Base-by-base conservation (phyloP, 2,888 invertebrate genomes). In the Sarcophaga subvicina region DNA sequence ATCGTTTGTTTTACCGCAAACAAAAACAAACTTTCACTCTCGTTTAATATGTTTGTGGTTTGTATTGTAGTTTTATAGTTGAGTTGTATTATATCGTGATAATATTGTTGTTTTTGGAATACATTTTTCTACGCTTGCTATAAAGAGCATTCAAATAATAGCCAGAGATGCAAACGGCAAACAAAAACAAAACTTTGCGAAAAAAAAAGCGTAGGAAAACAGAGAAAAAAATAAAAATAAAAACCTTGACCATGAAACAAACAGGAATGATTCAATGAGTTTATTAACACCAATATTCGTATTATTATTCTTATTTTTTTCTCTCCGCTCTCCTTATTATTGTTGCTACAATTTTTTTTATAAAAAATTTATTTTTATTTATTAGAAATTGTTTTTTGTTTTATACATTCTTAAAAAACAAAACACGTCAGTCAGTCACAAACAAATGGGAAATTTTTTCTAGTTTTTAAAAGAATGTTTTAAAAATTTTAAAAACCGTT, bases 171-270 rank as follows among this genome's bases (percentile, higher is more conserved):
- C 37, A 12, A 45, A 59, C 60, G 10, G 37, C 27, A 70, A 81
- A 59, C 45, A 59, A 45, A 22, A 20, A n/a, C 14, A 45, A 17
- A 11, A 54, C 17, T 54, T 54, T 37, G 37, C 37, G 10, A 37
- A 54, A 2, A 49, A 49, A 14, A 49, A 10, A 14, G 47, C 25
- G 64, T 27, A 47, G 75, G 12, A 54, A 54, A 47, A 54, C 17
- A 49, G n/a, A 3, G 10, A 54, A 12, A 54, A 3, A 64, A 59
- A 69, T 49, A 72, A 71, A 76, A 81, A 78, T 45, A 80, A 80
- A 84, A 84, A 87, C 87, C 87, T 87, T 87, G 87, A 87, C 87
- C 87, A 87, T 87, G 87, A 87, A 87, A 87, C 73, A 87, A 84
- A 82, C 87, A 60, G 87, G 83, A 82, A 84, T 87, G 81, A 87